phyloP scores from a whole-genome alignment of 2,888 invertebrate genomes.

The Drosophila imparisetae region DNA sequence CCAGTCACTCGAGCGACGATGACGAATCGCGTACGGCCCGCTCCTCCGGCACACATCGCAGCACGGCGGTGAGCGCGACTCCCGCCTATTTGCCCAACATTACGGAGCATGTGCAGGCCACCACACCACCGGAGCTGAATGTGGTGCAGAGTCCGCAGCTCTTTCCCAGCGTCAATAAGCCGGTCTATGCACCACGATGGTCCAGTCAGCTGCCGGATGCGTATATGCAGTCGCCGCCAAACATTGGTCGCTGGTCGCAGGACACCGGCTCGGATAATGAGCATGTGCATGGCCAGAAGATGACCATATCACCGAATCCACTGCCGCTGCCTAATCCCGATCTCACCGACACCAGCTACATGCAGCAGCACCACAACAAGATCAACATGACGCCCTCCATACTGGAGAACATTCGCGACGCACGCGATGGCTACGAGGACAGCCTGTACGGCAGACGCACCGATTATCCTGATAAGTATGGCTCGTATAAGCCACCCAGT shows the following conservation, averaged over 20 bases:
- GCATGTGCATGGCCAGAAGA: conserved; percentile 85
- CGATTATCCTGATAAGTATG: conserved; percentile 83
- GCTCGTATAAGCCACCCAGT: conserved; percentile 82
- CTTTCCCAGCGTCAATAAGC: conserved; percentile 88
- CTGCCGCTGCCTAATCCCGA: conserved; percentile 91
- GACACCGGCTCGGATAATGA: conserved; percentile 92
- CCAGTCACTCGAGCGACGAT: conserved; percentile 98
- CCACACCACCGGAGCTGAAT: conserved; percentile 87
- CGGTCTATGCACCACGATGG: conserved; percentile 89
- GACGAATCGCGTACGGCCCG: conserved; percentile 87
- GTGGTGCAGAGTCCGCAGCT: conserved; percentile 89
- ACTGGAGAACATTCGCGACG: conserved; percentile 87
- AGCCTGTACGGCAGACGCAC: conserved; percentile 81
- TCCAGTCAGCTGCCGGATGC: conserved; percentile 89
- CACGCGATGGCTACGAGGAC: conserved; percentile 84
- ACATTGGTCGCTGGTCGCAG: conserved; percentile 90
- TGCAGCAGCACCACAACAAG: conserved; percentile 86
- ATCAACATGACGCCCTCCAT: conserved; percentile 86
- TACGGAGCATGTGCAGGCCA: conserved; percentile 86
- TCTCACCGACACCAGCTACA: conserved; percentile 88
- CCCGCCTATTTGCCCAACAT: conserved; percentile 88
- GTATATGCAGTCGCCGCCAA: conserved; percentile 86
- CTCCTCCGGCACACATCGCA: conserved; percentile 84
- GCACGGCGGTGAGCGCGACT: conserved; percentile 84
- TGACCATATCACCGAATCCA: conserved; percentile 88